Evolutionary conservation across 2,888 invertebrate species (phyloP).

Genomic region (Thereva unica): DNA sequence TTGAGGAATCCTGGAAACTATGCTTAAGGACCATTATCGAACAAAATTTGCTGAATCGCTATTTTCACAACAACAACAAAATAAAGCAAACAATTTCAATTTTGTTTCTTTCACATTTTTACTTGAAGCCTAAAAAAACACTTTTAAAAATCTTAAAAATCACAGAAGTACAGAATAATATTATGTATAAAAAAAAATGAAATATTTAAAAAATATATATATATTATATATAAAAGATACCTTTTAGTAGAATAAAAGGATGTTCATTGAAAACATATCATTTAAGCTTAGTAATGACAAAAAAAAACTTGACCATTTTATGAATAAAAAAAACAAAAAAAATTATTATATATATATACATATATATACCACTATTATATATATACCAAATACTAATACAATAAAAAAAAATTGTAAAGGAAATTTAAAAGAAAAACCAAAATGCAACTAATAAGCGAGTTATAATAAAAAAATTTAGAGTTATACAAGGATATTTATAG

Average conservation of each 20-base stretch:
- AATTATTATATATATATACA: conserved; percentile 43
- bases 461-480: conserved; percentile 30
- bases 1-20: too few species aligned
- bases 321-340: conserved; percentile 41
- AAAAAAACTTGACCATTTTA: conserved; percentile 44
- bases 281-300: conserved; percentile 43
- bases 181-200: conserved; percentile 10
- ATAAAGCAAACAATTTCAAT: too few species aligned
- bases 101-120: too few species aligned
- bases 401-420: conserved; percentile 39
- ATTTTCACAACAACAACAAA: too few species aligned
- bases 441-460: conserved; percentile 1
- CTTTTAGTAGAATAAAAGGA: conserved; percentile 30
- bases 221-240: conserved; percentile 8
- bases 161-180: too few species aligned
- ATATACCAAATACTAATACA: conserved; percentile 36
- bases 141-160: too few species aligned
- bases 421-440: conserved; percentile 32
- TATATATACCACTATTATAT: conserved; percentile 31
- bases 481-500: conserved; percentile 37
- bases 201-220: conserved; percentile 12
- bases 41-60: too few species aligned
- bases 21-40: too few species aligned
- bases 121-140: too few species aligned
- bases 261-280: conserved; percentile 45